Conservation (phyloP, 2,113 vertebrate genomes). For the Ptilorrhoa leucosticta region DNA sequence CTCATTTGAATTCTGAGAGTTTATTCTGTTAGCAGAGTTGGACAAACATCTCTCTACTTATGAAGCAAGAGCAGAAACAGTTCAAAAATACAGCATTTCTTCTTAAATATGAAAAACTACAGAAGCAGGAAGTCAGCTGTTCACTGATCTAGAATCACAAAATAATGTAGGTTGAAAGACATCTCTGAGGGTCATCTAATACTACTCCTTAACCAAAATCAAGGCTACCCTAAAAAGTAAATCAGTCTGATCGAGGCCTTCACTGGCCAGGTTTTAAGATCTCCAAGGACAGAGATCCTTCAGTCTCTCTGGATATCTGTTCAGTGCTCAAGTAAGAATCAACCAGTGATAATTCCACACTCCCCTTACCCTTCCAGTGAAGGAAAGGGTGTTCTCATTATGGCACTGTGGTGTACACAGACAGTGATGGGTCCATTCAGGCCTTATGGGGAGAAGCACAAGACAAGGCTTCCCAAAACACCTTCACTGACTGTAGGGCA, state of each 20-base stretch:
- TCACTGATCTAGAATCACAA: background rate
- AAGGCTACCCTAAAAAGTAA: background rate
- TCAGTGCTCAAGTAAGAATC: background rate
- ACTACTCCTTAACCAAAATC: background rate
- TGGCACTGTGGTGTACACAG: background rate
- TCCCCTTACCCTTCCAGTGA: background rate
- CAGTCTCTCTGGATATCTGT: background rate
- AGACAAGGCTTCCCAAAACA: background rate
- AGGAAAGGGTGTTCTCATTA: background rate
- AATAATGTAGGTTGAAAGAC: background rate
- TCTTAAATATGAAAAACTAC: background rate
- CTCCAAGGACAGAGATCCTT: background rate
- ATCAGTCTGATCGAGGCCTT: background rate
- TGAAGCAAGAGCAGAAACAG: background rate
- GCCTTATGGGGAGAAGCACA: background rate
- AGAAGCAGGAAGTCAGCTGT: background rate
- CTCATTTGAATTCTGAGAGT: background rate
- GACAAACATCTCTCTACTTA: background rate
- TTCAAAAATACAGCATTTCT: background rate
- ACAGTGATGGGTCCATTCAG: no score
- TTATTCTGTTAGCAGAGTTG: background rate
- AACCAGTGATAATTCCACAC: background rate
- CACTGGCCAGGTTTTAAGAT: background rate
- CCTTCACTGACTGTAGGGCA: background rate
- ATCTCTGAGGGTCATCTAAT: background rate